A percentile compares a stretch with the other conserved stretches of the same genome.
Conservation (phyloP, 1,140 invertebrate genomes). For the Sesamia nonagrioides region DNA sequence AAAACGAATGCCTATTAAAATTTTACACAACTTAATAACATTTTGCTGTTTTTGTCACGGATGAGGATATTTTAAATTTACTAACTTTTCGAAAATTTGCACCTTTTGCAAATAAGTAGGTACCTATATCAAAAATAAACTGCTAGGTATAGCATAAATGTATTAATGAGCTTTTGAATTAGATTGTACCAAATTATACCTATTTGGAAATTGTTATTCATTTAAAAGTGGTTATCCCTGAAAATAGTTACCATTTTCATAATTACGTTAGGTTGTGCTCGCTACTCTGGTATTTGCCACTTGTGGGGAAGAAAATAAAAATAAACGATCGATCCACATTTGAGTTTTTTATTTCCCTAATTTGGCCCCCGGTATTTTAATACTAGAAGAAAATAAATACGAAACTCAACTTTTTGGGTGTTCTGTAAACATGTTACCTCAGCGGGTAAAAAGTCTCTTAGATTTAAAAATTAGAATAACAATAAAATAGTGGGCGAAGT, state of each 20-base stretch:
- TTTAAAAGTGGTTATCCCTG: slow-evolving; percentile 83
- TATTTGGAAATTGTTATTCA: slow-evolving; percentile 47
- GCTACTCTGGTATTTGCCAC: slow-evolving; percentile 86
- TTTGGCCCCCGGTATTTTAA: not conserved
- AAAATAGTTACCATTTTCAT: slow-evolving; percentile 87
- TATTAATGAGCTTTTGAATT: slow-evolving; percentile 33
- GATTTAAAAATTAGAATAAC: slow-evolving; percentile 73
- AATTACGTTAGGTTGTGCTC: slow-evolving; percentile 81
- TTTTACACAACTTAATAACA: slow-evolving; percentile 18
- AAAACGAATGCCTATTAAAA: not conserved
- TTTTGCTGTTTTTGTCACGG: slow-evolving; percentile 24
- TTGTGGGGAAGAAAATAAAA: slow-evolving; percentile 84
- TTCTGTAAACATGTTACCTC: slow-evolving; percentile 41
- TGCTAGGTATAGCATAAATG: slow-evolving; percentile 55
- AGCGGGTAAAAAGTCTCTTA: slow-evolving; percentile 48
- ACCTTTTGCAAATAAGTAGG: slow-evolving; percentile 44
- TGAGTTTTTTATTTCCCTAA: slow-evolving; percentile 68
- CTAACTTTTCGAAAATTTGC: slow-evolving; percentile 32
- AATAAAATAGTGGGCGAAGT: slow-evolving; percentile 82
- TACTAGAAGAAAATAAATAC: not conserved
- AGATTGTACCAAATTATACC: slow-evolving; percentile 41
- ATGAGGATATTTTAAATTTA: slow-evolving; percentile 38
- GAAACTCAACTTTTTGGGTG: slow-evolving; percentile 42
- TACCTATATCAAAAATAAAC: not conserved
- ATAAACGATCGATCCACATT: slow-evolving; percentile 75